phyloP scores from a whole-genome alignment of 2,888 invertebrate genomes.

The Kuschelorhynchus macadamiae region DNA sequence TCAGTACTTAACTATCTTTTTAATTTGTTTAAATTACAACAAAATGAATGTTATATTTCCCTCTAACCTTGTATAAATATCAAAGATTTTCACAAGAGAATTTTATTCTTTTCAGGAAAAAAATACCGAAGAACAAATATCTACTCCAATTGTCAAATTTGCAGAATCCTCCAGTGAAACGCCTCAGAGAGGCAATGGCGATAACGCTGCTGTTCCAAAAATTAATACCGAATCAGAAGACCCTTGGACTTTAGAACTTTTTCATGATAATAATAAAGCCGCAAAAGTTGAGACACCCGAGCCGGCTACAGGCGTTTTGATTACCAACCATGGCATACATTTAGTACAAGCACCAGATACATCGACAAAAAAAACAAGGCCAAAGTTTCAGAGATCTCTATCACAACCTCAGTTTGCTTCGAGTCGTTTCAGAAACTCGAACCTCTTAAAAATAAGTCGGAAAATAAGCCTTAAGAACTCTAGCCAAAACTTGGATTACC shows the following conservation, averaged over 20 bases:
- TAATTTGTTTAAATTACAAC: too few species aligned
- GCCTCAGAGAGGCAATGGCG: constrained; percentile 23
- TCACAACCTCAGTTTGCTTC: constrained; percentile 62
- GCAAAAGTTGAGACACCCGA: constrained; percentile 51
- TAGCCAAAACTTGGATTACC: constrained; percentile 1
- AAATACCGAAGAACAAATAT: not conserved
- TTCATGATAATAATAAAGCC: constrained; percentile 56
- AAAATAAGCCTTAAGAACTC: constrained; percentile 53
- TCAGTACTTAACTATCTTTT: too few species aligned
- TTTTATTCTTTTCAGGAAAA: constrained; percentile 6
- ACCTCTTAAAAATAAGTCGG: constrained; percentile 51
- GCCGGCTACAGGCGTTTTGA: constrained; percentile 59
- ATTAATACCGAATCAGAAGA: constrained; percentile 53
- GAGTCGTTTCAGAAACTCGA: constrained; percentile 48
- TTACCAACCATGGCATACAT: constrained; percentile 63
- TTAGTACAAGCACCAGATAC: constrained; percentile 55
- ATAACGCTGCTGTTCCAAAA: constrained; percentile 4
- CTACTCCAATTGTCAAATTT: constrained; percentile 31
- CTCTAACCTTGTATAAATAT: too few species aligned
- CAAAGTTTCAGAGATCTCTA: constrained; percentile 62
- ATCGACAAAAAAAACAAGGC: constrained; percentile 44
- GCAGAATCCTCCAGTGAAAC: constrained; percentile 5
- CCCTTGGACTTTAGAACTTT: constrained; percentile 65
- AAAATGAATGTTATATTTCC: too few species aligned
- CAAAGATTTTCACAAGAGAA: too few species aligned